Conservation (phyloP, 30 jellyfish, hydroid and myxozoan species). For the Cassiopea andromeda region DNA sequence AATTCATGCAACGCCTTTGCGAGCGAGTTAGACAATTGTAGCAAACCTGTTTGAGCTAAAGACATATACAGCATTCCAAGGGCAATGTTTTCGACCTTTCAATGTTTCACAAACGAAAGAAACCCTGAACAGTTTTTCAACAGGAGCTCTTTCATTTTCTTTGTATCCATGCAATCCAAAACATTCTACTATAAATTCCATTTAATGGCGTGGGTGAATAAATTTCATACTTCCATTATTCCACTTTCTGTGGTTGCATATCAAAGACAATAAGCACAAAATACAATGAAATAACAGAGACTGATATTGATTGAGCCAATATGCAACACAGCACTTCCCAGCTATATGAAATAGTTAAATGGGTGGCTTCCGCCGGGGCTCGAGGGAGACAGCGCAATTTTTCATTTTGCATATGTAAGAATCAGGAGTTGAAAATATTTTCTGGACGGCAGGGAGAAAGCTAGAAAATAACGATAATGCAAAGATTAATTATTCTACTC, state of each 20-base stretch:
- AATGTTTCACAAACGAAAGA: neutral
- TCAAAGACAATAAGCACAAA: constrained; percentile 12
- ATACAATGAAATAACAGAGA: neutral
- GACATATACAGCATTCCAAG: neutral
- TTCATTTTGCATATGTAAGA: too few species aligned
- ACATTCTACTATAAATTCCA: neutral
- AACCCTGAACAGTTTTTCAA: neutral
- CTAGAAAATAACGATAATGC: too few species aligned
- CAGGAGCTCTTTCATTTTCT: constrained; percentile 13
- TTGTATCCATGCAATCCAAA: neutral
- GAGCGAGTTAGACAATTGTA: neutral
- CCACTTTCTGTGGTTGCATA: neutral
- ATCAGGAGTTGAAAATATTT: too few species aligned
- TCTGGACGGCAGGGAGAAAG: too few species aligned
- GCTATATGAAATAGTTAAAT: neutral
- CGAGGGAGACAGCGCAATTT: too few species aligned
- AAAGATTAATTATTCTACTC: too few species aligned
- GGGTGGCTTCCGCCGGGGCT: neutral
- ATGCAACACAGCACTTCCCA: neutral
- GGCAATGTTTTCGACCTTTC: neutral
- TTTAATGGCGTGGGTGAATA: constrained; percentile 19
- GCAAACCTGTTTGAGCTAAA: neutral
- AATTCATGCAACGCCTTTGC: neutral
- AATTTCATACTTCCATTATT: constrained; percentile 8
- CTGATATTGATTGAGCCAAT: neutral